Evolutionary conservation across 2,888 invertebrate species (phyloP).

Genomic region (Morpho achilles): DNA sequence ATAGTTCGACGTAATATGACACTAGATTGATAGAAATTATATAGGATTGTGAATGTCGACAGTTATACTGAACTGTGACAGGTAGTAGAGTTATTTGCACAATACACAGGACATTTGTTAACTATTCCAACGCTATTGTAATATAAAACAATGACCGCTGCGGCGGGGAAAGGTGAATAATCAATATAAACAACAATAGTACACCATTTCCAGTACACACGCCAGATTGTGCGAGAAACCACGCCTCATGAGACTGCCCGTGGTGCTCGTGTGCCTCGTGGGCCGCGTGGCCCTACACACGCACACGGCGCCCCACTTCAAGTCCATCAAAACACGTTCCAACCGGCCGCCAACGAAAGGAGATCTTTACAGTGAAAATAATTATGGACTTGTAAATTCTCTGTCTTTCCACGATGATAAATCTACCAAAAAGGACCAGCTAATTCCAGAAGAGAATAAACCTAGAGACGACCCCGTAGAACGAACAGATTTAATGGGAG

Average conservation of each 20-base stretch:
- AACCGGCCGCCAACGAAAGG: slow-evolving; percentile 35
- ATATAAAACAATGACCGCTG: slow-evolving; percentile 47
- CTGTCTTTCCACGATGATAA: no score
- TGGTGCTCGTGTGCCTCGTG: slow-evolving; percentile 44
- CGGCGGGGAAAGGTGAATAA: slow-evolving; percentile 49
- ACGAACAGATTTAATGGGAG: not conserved
- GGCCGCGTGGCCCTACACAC: slow-evolving; percentile 38
- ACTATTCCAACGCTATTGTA: slow-evolving; percentile 54
- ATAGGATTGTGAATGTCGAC: no score
- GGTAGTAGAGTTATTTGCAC: not conserved
- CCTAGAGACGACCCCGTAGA: not conserved
- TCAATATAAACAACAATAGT: slow-evolving; percentile 56
- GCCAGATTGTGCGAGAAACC: slow-evolving; percentile 32
- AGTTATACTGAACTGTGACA: no score
- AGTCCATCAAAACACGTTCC: slow-evolving; percentile 42
- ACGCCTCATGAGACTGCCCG: slow-evolving; percentile 41
- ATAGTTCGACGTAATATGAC: no score
- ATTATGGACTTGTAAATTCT: slow-evolving; percentile 32
- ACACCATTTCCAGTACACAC: slow-evolving; percentile 51
- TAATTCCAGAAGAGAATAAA: not conserved
- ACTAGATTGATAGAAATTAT: no score
- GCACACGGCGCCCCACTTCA: slow-evolving; percentile 39
- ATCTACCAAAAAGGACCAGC: not conserved
- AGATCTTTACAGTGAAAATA: slow-evolving; percentile 40
- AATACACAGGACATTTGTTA: slow-evolving; percentile 52